Evolutionary conservation across 1,140 invertebrate genomes (phyloP).

Genomic region (Drosophila pachea): DNA sequence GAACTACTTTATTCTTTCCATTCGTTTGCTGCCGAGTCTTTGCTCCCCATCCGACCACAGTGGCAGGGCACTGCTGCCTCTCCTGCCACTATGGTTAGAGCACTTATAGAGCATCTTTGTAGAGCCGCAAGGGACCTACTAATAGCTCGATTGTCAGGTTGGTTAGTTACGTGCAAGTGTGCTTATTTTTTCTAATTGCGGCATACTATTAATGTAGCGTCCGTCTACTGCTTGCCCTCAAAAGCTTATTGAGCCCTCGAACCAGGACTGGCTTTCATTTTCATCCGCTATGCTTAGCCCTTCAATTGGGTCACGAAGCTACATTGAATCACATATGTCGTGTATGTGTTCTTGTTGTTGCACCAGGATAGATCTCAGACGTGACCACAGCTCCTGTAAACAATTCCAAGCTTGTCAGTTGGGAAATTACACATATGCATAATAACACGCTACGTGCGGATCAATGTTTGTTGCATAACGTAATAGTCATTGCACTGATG

Average conservation of each 20-base stretch:
- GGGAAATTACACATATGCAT: constrained; percentile 1
- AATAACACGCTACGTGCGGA: too few species aligned
- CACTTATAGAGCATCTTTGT: constrained; percentile 64
- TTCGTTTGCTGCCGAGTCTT: constrained; percentile 38
- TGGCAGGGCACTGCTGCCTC: not conserved
- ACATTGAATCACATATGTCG: not conserved
- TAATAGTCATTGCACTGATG: too few species aligned
- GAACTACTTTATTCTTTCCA: constrained; percentile 42
- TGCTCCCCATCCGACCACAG: too few species aligned
- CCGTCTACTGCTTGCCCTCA: constrained; percentile 41
- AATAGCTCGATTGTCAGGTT: constrained; percentile 55
- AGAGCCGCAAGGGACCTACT: constrained; percentile 56
- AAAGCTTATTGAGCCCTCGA: constrained; percentile 27
- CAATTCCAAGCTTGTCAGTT: too few species aligned
- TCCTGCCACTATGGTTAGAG: constrained; percentile 26
- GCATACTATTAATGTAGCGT: constrained; percentile 20
- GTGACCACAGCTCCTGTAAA: constrained; percentile 11
- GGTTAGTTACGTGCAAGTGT: constrained; percentile 30
- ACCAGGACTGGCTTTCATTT: constrained; percentile 33
- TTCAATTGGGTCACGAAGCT: constrained; percentile 33
- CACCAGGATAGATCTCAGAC: not conserved
- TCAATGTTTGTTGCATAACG: too few species aligned
- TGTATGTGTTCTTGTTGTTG: not conserved
- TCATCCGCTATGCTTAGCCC: constrained; percentile 26
- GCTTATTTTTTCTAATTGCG: constrained; percentile 12